Evolutionary conservation across 2,113 vertebrate genomes (phyloP).

Genomic region (Callaeas wilsoni): DNA sequence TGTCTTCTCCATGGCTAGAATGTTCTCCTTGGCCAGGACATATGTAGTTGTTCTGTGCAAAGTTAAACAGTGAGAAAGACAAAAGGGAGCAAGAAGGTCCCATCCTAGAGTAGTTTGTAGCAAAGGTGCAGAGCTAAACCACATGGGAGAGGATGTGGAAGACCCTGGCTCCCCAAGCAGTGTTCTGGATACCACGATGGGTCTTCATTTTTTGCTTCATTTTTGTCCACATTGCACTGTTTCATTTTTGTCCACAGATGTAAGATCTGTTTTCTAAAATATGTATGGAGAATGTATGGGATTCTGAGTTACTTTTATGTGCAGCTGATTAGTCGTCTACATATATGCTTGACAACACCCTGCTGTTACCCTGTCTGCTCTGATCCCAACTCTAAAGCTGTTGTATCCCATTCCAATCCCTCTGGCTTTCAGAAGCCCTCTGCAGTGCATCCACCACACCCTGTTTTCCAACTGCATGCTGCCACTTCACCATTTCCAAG

Average conservation of each 20-base stretch:
- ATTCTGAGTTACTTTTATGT: background rate
- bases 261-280: background rate
- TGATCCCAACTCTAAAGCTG: background rate
- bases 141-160: rapidly evolving
- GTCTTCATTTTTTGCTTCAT: background rate
- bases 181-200: background rate
- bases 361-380: background rate
- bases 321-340: background rate
- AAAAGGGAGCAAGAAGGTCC: background rate
- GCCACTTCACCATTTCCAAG: background rate
- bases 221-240: background rate
- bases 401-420: background rate
- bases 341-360: background rate
- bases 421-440: background rate
- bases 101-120: background rate
- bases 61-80: background rate
- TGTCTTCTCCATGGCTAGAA: background rate
- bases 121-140: background rate
- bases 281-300: background rate
- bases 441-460: background rate
- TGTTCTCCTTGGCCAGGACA: rapidly evolving
- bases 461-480: background rate
- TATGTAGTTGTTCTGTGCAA: background rate
- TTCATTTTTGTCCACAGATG: background rate
- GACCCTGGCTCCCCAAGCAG: rapidly evolving